phyloP scores from a whole-genome alignment of 2,888 invertebrate genomes.

The Tiliacea citrago region DNA sequence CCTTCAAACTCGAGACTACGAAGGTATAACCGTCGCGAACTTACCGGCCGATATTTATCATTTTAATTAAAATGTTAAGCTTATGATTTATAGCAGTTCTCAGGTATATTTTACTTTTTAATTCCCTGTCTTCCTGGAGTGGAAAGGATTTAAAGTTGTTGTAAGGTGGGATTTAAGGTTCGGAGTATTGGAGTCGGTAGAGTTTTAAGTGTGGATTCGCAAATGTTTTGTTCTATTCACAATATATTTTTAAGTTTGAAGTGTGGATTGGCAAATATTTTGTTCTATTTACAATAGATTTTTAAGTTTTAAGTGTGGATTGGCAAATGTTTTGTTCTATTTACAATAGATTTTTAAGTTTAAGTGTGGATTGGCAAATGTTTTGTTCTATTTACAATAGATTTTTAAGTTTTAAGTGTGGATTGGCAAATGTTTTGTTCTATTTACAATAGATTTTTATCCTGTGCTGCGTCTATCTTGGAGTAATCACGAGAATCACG shows the following conservation, averaged over 20 bases:
- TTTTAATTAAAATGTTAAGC: constrained; percentile 75
- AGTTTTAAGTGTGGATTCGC: constrained; percentile 13
- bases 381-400: no score
- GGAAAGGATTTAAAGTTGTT: constrained; percentile 64
- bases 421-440: background rate
- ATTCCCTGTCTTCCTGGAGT: constrained; percentile 59
- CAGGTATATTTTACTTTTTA: constrained; percentile 71
- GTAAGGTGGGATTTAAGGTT: constrained; percentile 33
- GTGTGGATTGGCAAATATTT: no score
- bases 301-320: no score
- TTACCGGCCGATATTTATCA: constrained; percentile 69
- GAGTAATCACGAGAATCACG: background rate
- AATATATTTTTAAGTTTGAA: background rate
- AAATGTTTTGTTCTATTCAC: background rate
- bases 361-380: constrained; percentile 5
- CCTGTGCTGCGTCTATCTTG: background rate
- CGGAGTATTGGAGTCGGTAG: constrained; percentile 4
- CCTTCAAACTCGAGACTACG: constrained; percentile 16
- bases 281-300: background rate
- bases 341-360: background rate
- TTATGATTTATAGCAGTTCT: constrained; percentile 67
- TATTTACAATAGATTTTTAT: background rate
- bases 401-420: constrained; percentile 20
- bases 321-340: background rate
- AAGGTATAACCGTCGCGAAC: constrained; percentile 56